Base-by-base conservation (phyloP, 2,888 invertebrate genomes). In the Ormyrus pomaceus region DNA sequence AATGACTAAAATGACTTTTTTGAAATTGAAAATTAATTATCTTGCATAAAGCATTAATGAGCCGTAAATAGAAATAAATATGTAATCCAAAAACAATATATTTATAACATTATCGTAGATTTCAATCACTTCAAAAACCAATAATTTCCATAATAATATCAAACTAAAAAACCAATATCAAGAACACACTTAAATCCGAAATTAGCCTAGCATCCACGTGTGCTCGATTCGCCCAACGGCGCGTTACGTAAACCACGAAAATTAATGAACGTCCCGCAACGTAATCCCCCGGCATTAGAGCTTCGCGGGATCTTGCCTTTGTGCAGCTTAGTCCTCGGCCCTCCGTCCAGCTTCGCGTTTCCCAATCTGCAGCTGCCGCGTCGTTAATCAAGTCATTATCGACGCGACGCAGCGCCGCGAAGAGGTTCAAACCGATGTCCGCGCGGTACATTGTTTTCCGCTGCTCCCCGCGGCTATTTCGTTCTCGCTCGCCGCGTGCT, bases 331-430 rank as follows among this genome's bases (percentile, higher is more conserved):
- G 34, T 53, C 55, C 61, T 51, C n/a, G 56, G 9, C 56, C 2
- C 34, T 1, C 2, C 2, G 34, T 34, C 34, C 34, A 3, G 34
- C 34, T 2, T 11, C 50, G 11, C 59, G 45, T 34, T 56, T 71
- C 19, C 50, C 59, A 53, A 58, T 56, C 65, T 64, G 59, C 65
- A 6, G 51, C 34, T 50, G 71, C 55, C 5, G 45, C 65, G 6
- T 11, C 78, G 78, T 82, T 81, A 83, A 83, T 83, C 81, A 82
- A 82, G 71, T 74, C 75, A 77, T 82, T 81, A 82, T 82, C 81
- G 78, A 78, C 83, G 80, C 34, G 6, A 73, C 34, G 34, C 50
- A 61, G 71, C 1, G 34, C 73, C 72, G 10, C 59, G 7, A 56
- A 71, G 77, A 65, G 55, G 73, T 82, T 59, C 61, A 55, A 58